A percentile compares a stretch with the other conserved stretches of the same genome.
Conservation (phyloP, 1,140 invertebrate genomes). For the Aphaenogaster floridana region DNA sequence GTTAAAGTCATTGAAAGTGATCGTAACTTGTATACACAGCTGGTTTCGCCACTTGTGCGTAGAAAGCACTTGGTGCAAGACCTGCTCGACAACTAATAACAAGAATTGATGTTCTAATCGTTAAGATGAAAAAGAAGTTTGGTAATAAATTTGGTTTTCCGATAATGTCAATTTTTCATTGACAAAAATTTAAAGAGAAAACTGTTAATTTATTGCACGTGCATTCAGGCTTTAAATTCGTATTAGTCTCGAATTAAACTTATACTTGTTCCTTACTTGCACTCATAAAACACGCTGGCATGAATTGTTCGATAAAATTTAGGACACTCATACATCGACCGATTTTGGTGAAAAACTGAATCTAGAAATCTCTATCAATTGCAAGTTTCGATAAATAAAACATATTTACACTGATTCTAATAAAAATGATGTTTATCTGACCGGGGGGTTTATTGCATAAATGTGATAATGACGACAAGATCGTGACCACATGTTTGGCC, state of each 20-base stretch:
- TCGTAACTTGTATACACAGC: neutral
- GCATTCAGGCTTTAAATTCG: neutral
- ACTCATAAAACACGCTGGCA: neutral
- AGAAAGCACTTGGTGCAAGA: neutral
- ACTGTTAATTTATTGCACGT: neutral
- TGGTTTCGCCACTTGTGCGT: neutral
- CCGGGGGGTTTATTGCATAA: conserved; percentile 15
- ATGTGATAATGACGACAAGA: neutral
- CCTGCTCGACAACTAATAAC: neutral
- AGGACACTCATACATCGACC: neutral
- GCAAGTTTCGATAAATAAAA: conserved; percentile 19
- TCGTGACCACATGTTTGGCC: neutral
- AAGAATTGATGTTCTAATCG: neutral
- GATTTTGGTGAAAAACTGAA: neutral
- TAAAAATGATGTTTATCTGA: conserved; percentile 21
- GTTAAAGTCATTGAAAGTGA: conserved; percentile 17
- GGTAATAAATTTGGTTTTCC: neutral
- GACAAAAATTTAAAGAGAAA: neutral
- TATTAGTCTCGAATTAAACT: neutral
- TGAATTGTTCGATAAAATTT: neutral
- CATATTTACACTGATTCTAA: neutral
- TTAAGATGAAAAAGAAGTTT: neutral
- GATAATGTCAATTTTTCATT: neutral
- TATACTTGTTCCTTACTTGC: neutral
- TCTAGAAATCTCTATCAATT: neutral